Evolutionary conservation across 2,888 invertebrate species (phyloP), one percentile per base, ranked within the genome.

Genomic region (Agonopterix arenella): DNA sequence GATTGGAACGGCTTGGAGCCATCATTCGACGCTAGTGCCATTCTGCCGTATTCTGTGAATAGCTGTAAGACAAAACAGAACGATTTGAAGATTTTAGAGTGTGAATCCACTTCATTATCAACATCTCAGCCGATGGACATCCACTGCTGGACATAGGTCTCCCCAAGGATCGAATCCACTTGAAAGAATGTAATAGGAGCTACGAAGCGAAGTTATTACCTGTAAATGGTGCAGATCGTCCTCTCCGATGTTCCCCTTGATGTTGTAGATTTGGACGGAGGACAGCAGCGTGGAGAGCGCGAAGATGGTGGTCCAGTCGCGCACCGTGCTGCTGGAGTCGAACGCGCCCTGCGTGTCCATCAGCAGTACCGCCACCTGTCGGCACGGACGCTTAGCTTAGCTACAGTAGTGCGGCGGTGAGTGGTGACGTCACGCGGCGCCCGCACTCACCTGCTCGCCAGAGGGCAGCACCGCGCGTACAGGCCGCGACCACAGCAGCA

Each of bases 401-500:
- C 13, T 40, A 9, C 10, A 9, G 40, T 5, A n/a, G 9, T 1
- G 9, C 40, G n/a, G n/a, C 40, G 9, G 40, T 40, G 40, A 9
- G 40, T 9, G n/a, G 10, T 40, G 40, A 9, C n/a, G 9, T n/a
- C 40, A n/a, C 10, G n/a, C 9, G 40, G 3, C 9, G 40, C 40
- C 40, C 2, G 40, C 40, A 40, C 40, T 40, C 18, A 42, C 47
- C 36, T n/a, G 41, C 11, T 47, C 47, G 8, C 47, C 47, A 9
- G 47, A 28, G 11, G 42, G 18, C 42, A 47, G 28, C 7, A 28
- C 38, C 36, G 16, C 36, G 5, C 10, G 38, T 11, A n/a, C 18
- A 11, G 98, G 95, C 73, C 98, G 95, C 28, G 97, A 97, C 99
- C 99, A 99, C 88, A 99, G 92, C 46, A 98, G 90, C 59, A 99